Evolutionary conservation across 2,113 vertebrate species (phyloP).

Genomic region (Theristicus caerulescens): DNA sequence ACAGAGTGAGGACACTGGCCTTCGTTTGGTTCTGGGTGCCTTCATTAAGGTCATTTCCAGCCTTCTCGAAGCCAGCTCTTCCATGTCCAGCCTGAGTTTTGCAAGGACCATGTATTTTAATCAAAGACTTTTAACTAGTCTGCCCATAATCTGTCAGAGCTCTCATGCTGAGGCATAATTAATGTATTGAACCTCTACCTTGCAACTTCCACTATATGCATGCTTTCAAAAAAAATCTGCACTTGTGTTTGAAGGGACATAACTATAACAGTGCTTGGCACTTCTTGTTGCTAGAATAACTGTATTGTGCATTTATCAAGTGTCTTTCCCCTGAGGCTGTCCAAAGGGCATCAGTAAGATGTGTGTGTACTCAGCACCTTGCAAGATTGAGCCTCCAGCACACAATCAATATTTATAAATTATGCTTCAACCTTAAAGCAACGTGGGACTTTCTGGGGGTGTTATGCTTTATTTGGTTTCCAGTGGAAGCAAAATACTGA

Average conservation of each 20-base stretch:
- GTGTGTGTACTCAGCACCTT: slow-evolving; percentile 36
- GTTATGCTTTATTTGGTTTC: neutral
- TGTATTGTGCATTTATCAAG: slow-evolving; percentile 31
- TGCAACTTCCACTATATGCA: slow-evolving; percentile 6
- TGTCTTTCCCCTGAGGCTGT: slow-evolving; percentile 17
- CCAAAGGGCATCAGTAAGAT: slow-evolving; percentile 16
- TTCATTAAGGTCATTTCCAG: neutral
- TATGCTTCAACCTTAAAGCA: neutral
- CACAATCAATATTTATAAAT: slow-evolving; percentile 38
- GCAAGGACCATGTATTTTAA: slow-evolving; percentile 24
- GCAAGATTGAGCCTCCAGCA: neutral
- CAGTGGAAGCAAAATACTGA: neutral
- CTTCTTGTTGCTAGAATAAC: slow-evolving; percentile 22
- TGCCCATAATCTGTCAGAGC: slow-evolving; percentile 47
- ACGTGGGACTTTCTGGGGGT: neutral
- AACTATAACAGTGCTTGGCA: slow-evolving; percentile 37
- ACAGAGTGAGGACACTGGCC: fast-evolving
- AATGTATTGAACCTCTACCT: slow-evolving; percentile 38
- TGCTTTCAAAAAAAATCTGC: slow-evolving; percentile 46
- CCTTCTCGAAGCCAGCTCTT: neutral
- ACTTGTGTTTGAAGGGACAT: slow-evolving; percentile 35
- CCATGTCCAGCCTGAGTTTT: neutral
- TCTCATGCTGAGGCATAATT: slow-evolving; percentile 47
- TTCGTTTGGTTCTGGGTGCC: neutral
- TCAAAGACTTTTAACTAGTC: slow-evolving; percentile 42